A percentile compares a stretch with the other conserved stretches of the same genome.
Conservation (phyloP, 2,888 invertebrate species). For the Anthophora plumipes region DNA sequence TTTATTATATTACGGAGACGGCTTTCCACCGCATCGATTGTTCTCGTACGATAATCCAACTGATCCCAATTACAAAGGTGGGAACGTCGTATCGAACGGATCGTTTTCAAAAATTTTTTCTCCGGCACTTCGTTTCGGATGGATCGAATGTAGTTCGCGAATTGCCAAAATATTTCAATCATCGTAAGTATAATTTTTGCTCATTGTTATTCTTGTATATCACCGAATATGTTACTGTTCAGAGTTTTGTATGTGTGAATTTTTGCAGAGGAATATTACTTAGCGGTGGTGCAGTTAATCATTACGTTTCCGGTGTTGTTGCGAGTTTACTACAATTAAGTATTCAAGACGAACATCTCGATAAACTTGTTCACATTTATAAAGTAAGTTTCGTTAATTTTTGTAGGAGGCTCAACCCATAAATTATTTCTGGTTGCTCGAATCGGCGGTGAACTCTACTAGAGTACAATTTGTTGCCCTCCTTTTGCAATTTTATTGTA, state of each 20-base stretch:
- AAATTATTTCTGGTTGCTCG: too few relatives aligned
- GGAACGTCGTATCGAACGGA: conserved; percentile 88
- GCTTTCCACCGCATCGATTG: conserved; percentile 85
- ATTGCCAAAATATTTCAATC: conserved; percentile 82
- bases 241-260: conserved; percentile 13
- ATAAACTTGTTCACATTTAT: conserved; percentile 82
- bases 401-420: too few relatives aligned
- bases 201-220: neutral
- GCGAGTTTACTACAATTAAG: conserved; percentile 86
- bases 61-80: conserved; percentile 84
- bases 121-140: conserved; percentile 88
- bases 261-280: conserved; percentile 85
- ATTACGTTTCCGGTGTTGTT: conserved; percentile 86
- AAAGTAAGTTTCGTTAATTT: conserved; percentile 70
- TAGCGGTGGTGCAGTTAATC: conserved; percentile 88
- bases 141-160: conserved; percentile 87
- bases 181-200: conserved; percentile 78
- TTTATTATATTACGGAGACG: conserved; percentile 85
- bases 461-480: too few relatives aligned
- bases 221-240: neutral
- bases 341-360: conserved; percentile 85
- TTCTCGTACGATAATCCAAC: conserved; percentile 85
- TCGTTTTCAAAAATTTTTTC: conserved; percentile 88
- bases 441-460: too few relatives aligned
- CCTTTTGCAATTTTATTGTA: too few relatives aligned